Conservation (phyloP, 2,113 vertebrate genomes). For the Forbesichthys papilliferus region DNA sequence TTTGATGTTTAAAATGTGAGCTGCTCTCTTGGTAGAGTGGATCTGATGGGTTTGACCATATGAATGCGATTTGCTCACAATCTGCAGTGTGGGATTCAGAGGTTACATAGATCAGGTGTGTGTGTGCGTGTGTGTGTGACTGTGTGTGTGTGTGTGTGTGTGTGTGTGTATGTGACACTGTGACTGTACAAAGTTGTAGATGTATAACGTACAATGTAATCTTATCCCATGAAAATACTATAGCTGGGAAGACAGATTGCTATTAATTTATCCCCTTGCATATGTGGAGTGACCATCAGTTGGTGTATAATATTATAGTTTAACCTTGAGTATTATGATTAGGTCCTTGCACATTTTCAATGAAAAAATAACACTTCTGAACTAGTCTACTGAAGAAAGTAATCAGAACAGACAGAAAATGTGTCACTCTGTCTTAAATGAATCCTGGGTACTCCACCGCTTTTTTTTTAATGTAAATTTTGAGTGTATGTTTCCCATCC, state of each 20-base stretch:
- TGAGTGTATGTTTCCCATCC: not conserved
- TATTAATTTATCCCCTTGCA: not conserved
- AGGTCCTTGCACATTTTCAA: slow-evolving; percentile 38
- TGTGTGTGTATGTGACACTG: not conserved
- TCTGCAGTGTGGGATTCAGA: not conserved
- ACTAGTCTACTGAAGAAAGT: slow-evolving; percentile 34
- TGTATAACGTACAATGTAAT: too few relatives aligned
- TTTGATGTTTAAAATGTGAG: too few relatives aligned
- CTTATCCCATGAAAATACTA: not conserved
- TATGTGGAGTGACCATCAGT: slow-evolving; percentile 20
- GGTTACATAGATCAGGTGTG: not conserved
- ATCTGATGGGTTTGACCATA: too few relatives aligned
- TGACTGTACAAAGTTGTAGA: too few relatives aligned
- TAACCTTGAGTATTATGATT: slow-evolving; percentile 43
- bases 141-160: too few relatives aligned
- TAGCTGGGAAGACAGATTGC: slow-evolving; percentile 13
- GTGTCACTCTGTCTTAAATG: slow-evolving; percentile 46
- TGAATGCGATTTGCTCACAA: too few relatives aligned
- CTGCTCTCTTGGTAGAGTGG: too few relatives aligned
- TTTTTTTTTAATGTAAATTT: not conserved
- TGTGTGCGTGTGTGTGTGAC: not conserved
- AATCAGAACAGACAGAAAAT: slow-evolving; percentile 52
- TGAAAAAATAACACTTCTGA: slow-evolving; percentile 25
- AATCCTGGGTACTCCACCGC: slow-evolving; percentile 28
- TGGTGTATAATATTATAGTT: slow-evolving; percentile 11